phyloP scores from a whole-genome alignment of 2,113 vertebrate genomes.

The Calypte anna region DNA sequence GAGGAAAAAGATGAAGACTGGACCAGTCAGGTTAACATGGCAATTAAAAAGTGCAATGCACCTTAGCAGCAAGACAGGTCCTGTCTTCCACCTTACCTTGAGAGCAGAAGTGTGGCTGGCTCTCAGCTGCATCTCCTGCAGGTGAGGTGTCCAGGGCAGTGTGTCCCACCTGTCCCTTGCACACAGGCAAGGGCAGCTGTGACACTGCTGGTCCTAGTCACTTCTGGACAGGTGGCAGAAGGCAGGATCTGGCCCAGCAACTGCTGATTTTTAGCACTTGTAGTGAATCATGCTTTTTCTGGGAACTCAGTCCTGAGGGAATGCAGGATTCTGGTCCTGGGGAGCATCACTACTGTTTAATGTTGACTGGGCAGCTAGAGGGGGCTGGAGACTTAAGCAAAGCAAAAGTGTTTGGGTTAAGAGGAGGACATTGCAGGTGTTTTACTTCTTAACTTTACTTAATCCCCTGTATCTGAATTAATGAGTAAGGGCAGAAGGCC shows the following conservation, averaged over 20 bases:
- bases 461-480: neutral
- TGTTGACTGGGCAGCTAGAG: neutral
- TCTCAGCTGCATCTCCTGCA: neutral
- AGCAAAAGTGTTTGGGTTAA: neutral
- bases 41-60: neutral
- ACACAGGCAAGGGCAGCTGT: neutral
- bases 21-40: neutral
- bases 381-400: neutral
- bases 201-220: neutral
- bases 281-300: neutral
- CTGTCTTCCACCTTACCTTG: fast-evolving
- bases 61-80: neutral
- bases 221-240: neutral
- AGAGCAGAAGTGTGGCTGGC: fast-evolving
- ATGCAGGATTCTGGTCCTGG: neutral
- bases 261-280: neutral
- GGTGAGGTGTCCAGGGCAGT: fast-evolving
- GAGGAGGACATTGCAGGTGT: neutral
- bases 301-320: neutral
- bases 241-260: neutral
- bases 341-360: neutral
- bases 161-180: neutral
- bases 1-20: neutral
- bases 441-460: neutral
- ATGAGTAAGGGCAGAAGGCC: neutral